Conservation (phyloP, 2,888 invertebrate genomes). For the Malthinus seriepunctatus region DNA sequence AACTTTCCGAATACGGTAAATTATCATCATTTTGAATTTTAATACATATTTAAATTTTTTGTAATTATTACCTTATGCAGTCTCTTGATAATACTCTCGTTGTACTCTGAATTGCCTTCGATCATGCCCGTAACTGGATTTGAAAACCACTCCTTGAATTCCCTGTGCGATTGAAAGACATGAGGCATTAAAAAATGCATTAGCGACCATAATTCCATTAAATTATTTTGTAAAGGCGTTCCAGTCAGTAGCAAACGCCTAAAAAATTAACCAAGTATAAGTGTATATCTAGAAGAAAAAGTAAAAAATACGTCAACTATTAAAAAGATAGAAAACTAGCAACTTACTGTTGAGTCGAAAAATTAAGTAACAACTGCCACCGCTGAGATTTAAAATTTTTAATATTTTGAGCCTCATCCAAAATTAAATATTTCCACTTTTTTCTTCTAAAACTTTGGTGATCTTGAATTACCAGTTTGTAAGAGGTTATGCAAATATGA, state of each 20-base stretch:
- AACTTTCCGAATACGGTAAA: slow-evolving; percentile 29
- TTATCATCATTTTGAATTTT: slow-evolving; percentile 18
- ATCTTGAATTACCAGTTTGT: slow-evolving; percentile 97
- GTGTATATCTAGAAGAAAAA: slow-evolving; percentile 19
- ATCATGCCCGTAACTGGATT: slow-evolving; percentile 97
- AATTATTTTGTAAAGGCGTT: slow-evolving; percentile 93
- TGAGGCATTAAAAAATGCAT: slow-evolving; percentile 99
- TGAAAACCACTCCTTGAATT: slow-evolving; percentile 98
- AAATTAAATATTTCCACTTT: slow-evolving; percentile 97
- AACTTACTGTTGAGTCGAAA: slow-evolving; percentile 84
- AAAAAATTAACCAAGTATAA: slow-evolving; percentile 37
- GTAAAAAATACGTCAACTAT: slow-evolving; percentile 24
- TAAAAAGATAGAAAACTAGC: slow-evolving; percentile 18
- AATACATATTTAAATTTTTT: background rate
- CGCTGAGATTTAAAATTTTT: slow-evolving; percentile 99
- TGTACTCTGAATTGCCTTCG: slow-evolving; percentile 89
- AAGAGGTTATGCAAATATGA: slow-evolving; percentile 97
- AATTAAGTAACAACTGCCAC: slow-evolving; percentile 96
- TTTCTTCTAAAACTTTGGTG: slow-evolving; percentile 96
- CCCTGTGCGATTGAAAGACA: slow-evolving; percentile 93
- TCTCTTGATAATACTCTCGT: slow-evolving; percentile 84
- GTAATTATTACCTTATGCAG: slow-evolving; percentile 76
- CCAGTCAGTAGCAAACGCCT: slow-evolving; percentile 90
- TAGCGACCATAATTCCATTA: slow-evolving; percentile 96
- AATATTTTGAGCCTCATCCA: slow-evolving; percentile 99